Evolutionary conservation across 2,797 vertebrate species (phyloP).

Genomic region (Pseudopleuronectes americanus): DNA sequence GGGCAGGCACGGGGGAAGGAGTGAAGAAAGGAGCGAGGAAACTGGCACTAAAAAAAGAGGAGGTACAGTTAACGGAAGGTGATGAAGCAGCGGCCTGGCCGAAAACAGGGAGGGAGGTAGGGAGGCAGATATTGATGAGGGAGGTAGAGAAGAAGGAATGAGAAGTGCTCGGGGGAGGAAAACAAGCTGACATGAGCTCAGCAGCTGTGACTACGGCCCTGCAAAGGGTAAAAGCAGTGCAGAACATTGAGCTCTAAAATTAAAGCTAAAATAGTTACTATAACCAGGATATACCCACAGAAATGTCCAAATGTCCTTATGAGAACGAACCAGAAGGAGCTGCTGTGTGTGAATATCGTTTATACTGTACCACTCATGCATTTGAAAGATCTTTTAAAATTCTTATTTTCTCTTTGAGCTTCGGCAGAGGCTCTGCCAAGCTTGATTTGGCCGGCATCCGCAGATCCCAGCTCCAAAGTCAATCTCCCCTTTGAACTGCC

Average conservation of each 20-base stretch:
- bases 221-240: background rate
- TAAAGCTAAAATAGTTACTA: background rate
- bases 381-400: slow-evolving; percentile 52
- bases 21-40: slow-evolving; percentile 22
- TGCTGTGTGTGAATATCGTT: slow-evolving; percentile 12
- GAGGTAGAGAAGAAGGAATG: slow-evolving; percentile 12
- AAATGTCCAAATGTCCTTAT: slow-evolving; percentile 10
- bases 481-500: slow-evolving; percentile 73
- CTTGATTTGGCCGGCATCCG: slow-evolving; percentile 56
- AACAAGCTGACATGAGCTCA: slow-evolving; percentile 27
- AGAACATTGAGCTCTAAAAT: background rate
- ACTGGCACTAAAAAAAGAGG: slow-evolving; percentile 24
- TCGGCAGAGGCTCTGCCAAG: slow-evolving; percentile 48
- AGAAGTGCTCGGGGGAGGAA: slow-evolving; percentile 11
- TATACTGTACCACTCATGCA: background rate
- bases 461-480: slow-evolving; percentile 67
- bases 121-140: slow-evolving; percentile 22
- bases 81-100: slow-evolving; percentile 8
- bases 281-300: background rate
- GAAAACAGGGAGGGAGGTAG: background rate
- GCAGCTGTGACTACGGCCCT: slow-evolving; percentile 26
- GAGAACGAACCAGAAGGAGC: slow-evolving; percentile 7
- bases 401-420: slow-evolving; percentile 46
- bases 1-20: slow-evolving; percentile 41
- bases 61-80: slow-evolving; percentile 27